Base-by-base conservation (phyloP, 2,888 invertebrate species). In the Drosophila paranaensis region DNA sequence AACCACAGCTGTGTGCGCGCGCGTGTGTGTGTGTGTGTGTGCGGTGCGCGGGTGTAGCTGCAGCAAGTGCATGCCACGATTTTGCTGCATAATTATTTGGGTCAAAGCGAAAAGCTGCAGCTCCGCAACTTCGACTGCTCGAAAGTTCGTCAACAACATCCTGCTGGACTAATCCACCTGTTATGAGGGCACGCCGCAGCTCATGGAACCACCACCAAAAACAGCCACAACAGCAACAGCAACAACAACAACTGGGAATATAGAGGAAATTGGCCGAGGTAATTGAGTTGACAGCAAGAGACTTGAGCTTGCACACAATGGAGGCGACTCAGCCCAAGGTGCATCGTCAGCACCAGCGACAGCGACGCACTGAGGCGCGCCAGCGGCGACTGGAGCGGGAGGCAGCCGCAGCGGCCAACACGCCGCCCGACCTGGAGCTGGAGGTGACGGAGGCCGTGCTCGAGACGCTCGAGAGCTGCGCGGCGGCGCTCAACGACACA, bases 331-430 rank as follows among this genome's bases (percentile, higher is more conserved):
- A 81, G 75, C 92, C 93, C 78, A 93, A 93, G 90, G 92, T 93
- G 79, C 93, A 93, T 89, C 92, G 92, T 67, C 92, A 92, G 82
- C 92, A 92, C 70, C 91, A 91, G 75, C 91, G 92, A 62, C 92
- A 92, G 67, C 88, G 91, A 13, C 90, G 90, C 70, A 91, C 91
- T 33, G 91, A 90, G 76, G 91, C 91, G 40, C 90, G 92, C 48
- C 90, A 92, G 73, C 90, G 91, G 43, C 91, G 91, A 3, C 76
- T 90, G 72, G 91, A 90, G 45, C 86, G 91, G 16, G 90, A 81
- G 72, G 90, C 83, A 58, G 90, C 76, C 61, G 90, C 88, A 30
- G 76, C 89, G 30, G 82, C 71, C 50, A 60, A 60, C 50, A 72
- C 71, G 53, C 61, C 84, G 43, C 61, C 82, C 30, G 75, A 79